Conservation (phyloP, 2,113 vertebrate genomes). For the Ptilorrhoa leucosticta region DNA sequence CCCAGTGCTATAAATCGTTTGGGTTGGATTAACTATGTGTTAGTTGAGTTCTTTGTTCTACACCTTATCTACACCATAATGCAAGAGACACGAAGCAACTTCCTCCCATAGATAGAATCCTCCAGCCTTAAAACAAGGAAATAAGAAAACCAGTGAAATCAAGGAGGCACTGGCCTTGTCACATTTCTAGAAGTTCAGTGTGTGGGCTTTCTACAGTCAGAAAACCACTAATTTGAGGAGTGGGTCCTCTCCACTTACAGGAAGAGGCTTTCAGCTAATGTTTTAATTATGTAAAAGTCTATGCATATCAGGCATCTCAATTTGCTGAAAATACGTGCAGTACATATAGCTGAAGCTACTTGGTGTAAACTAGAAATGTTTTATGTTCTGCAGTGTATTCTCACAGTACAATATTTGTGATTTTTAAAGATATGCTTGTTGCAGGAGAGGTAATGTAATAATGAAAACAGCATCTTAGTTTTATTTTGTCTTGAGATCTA, state of each 20-base stretch:
- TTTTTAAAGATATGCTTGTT: neutral
- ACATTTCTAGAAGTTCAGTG: neutral
- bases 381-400: neutral
- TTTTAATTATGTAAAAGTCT: neutral
- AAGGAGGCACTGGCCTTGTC: neutral
- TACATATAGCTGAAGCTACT: neutral
- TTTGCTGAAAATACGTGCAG: neutral
- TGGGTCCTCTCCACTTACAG: neutral
- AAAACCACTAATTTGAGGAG: neutral
- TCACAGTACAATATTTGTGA: neutral
- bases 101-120: neutral
- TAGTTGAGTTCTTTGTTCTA: neutral
- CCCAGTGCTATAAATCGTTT: neutral
- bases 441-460: neutral
- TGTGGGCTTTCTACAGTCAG: neutral
- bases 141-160: neutral
- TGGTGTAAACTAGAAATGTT: neutral
- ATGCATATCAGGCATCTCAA: neutral
- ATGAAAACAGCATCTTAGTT: neutral
- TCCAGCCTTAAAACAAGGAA: neutral
- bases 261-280: neutral
- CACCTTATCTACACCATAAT: neutral
- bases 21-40: neutral
- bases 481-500: neutral
- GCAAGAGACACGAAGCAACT: neutral